Percentiles rank a stretch among this genome's conserved stretches.
These are phyloP conservation scores for Caenorhabditis brenneri DNA, from an alignment of 1,140 invertebrate species.

Conservation along the genomic window DNA sequence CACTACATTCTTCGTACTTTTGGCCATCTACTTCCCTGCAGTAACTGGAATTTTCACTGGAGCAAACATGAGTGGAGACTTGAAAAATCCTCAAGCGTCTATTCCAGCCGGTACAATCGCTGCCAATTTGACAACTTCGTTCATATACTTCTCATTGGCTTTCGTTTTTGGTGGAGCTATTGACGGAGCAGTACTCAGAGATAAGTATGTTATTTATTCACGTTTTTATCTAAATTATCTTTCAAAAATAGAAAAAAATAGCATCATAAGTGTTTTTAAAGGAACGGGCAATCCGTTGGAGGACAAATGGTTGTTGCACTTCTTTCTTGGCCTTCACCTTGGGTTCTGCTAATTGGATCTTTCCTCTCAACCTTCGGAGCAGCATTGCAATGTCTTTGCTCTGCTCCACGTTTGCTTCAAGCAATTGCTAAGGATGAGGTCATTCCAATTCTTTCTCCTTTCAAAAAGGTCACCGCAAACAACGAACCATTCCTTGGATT, in stretches of 20 bases:
- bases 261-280: slow-evolving; percentile 41
- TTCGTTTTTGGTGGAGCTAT: slow-evolving; percentile 68
- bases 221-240: background rate
- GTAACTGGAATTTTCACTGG: slow-evolving; percentile 99
- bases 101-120: slow-evolving; percentile 96
- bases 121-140: slow-evolving; percentile 94
- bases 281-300: slow-evolving; percentile 63
- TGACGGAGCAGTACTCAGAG: slow-evolving; percentile 60
- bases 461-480: slow-evolving; percentile 85
- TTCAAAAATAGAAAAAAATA: background rate
- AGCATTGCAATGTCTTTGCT: slow-evolving; percentile 86
- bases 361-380: slow-evolving; percentile 96
- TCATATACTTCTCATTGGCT: slow-evolving; percentile 77
- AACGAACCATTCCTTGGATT: slow-evolving; percentile 90
- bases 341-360: slow-evolving; percentile 95
- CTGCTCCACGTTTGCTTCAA: slow-evolving; percentile 75
- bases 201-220: slow-evolving; percentile 60
- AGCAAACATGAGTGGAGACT: slow-evolving; percentile 77
- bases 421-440: slow-evolving; percentile 94
- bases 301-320: slow-evolving; percentile 69
- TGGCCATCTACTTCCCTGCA: slow-evolving; percentile 98
- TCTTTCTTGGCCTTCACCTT: slow-evolving; percentile 78
- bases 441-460: slow-evolving; percentile 90
- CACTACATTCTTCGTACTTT: slow-evolving; percentile 91
- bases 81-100: slow-evolving; percentile 95